phyloP scores from a whole-genome alignment of 1,140 invertebrate genomes.

The Papilio helenus region DNA sequence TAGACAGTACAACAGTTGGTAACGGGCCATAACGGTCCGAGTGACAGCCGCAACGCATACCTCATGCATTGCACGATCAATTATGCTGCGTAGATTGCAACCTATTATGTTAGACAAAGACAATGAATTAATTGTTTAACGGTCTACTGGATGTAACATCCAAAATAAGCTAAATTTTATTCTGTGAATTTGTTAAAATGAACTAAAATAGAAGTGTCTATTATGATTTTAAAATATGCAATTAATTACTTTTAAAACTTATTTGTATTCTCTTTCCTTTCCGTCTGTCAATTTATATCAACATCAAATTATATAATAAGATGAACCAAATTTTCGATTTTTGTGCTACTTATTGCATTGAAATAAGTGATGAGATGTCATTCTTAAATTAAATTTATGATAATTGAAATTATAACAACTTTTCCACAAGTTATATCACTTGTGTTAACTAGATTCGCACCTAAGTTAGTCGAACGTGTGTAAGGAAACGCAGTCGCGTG shows the following conservation, averaged over 20 bases:
- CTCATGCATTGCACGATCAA: constrained; percentile 12
- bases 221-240: background rate
- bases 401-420: background rate
- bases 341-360: too few species aligned
- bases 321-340: too few species aligned
- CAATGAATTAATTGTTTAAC: background rate
- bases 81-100: background rate
- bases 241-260: background rate
- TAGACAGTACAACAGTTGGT: constrained; percentile 12
- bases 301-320: too few species aligned
- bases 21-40: constrained; percentile 25
- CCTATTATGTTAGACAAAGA: background rate
- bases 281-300: too few species aligned
- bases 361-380: background rate
- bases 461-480: background rate
- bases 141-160: background rate
- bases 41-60: constrained; percentile 2
- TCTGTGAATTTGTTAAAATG: background rate
- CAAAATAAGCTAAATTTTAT: too few species aligned
- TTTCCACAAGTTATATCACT: background rate
- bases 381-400: background rate
- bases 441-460: background rate
- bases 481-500: constrained; percentile 32
- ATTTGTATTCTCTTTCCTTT: too few species aligned
- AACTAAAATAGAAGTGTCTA: too few species aligned